Evolutionary conservation across 2,888 invertebrate species (phyloP), one percentile per base, ranked within the genome.

Genomic region (Camponotus fellah): DNA sequence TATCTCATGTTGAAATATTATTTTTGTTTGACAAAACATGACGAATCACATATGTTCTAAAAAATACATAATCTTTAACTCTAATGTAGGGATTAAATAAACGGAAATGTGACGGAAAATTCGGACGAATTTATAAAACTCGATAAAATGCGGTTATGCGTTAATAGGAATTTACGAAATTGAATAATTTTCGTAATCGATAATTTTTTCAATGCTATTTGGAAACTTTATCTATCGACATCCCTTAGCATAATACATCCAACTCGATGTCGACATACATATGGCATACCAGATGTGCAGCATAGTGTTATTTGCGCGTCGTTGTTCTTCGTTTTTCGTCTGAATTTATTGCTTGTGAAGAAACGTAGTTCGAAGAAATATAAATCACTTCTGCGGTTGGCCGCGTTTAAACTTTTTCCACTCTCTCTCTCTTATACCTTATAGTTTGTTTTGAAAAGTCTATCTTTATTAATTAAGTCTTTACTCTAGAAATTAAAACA

Each of bases 171-270:
- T 77, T 26, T 14, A 46, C 21, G 46, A 65, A 43, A 65, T 17
- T 49, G 37, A 53, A 66, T 49, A 40, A 43, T 77, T 77, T 56
- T 69, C 69, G n/a, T 69, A 56, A 77, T 56, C 40, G 26, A 77
- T 76, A 76, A 26, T 37, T 32, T 32, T 77, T 56, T 53, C 53
- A 21, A n/a, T 17, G 53, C 32, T 69, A 77, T 77, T 77, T 58
- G n/a, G 32, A 43, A 77, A 43, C 69, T 68, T 40, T 68, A 66
- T 49, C 17, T 76, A 68, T 43, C 56, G 32, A 40, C n/a, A 77
- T 26, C 26, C 26, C 26, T 26, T 26, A 26, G 26, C 26, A 26
- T 26, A 26, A 26, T 26, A 26, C 26, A 26, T 2, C 26, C 26
- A 26, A 26, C 26, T 26, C 26, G 1, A 26, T 26, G 26, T 26